Conservation (phyloP, 2,888 invertebrate species). For the Cremastobaeus sp. region DNA sequence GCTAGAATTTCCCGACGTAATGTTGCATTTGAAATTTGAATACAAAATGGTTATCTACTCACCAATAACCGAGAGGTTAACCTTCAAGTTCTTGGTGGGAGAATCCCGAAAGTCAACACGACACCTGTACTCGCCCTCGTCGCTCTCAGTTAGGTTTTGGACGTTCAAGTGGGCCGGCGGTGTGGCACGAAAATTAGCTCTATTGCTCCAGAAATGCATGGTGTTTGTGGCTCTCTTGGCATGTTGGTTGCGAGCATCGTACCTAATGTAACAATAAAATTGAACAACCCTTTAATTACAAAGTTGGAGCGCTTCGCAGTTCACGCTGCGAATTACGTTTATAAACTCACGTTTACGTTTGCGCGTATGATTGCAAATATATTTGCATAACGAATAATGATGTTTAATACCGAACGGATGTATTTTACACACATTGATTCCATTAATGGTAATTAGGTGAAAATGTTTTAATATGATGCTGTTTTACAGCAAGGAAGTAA, state of each 20-base stretch:
- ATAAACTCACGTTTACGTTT: constrained; percentile 14
- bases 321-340: constrained; percentile 31
- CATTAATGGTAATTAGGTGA: too few species aligned
- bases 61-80: constrained; percentile 87
- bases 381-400: constrained; percentile 34
- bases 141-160: constrained; percentile 76
- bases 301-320: constrained; percentile 27
- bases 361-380: constrained; percentile 17
- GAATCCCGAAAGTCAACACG: constrained; percentile 87
- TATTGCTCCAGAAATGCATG: constrained; percentile 80
- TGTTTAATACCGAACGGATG: too few species aligned
- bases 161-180: constrained; percentile 80
- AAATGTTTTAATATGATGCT: too few species aligned
- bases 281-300: constrained; percentile 46
- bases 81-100: constrained; percentile 85
- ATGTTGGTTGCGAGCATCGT: constrained; percentile 81
- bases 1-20: too few species aligned
- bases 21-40: neutral
- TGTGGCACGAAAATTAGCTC: constrained; percentile 81
- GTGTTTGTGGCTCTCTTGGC: constrained; percentile 82
- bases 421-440: too few species aligned
- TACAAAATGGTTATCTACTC: constrained; percentile 74
- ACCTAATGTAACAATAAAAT: constrained; percentile 79
- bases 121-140: constrained; percentile 86
- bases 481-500: too few species aligned